phyloP scores from a whole-genome alignment of 92 coral and sea anemone species.

The Paramuricea clavata region DNA sequence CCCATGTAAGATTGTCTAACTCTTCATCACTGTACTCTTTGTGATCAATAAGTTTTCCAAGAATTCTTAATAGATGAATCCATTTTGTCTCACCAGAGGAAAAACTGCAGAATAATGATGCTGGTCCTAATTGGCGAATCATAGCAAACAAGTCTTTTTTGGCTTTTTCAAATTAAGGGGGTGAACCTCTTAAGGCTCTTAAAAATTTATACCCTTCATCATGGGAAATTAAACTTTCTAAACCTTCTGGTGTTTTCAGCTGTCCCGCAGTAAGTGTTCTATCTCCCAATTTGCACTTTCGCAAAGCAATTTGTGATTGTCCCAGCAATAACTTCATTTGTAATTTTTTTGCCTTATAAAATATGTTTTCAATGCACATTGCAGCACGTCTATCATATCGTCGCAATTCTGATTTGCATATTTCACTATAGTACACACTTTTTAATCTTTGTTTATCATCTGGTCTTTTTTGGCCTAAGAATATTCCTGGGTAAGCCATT shows the following conservation, averaged over 20 bases:
- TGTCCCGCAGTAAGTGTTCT: slow-evolving; percentile 49
- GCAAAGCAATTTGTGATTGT: slow-evolving; percentile 45
- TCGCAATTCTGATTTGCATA: too few relatives aligned
- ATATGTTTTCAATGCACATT: slow-evolving; percentile 55
- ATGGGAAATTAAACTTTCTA: slow-evolving; percentile 36
- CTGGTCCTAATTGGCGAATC: slow-evolving; percentile 74
- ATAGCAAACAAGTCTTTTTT: slow-evolving; percentile 73
- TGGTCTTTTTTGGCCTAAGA: slow-evolving; percentile 19
- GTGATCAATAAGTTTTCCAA: slow-evolving; percentile 57
- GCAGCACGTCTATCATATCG: slow-evolving; percentile 48
- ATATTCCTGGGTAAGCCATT: neutral
- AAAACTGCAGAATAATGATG: slow-evolving; percentile 72
- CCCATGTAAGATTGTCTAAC: slow-evolving; percentile 68
- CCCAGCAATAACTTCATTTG: slow-evolving; percentile 62
- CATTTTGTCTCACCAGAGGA: slow-evolving; percentile 64
- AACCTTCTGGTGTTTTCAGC: slow-evolving; percentile 43
- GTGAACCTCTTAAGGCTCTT: slow-evolving; percentile 49
- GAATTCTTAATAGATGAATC: slow-evolving; percentile 52
- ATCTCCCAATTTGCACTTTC: slow-evolving; percentile 52
- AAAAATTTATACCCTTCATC: slow-evolving; percentile 47
- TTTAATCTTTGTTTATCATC: neutral
- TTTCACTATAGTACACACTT: neutral
- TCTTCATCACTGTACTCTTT: slow-evolving; percentile 45
- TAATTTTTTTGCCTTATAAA: slow-evolving; percentile 50
- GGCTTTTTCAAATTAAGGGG: slow-evolving; percentile 71